Evolutionary conservation across 2,113 vertebrate species (phyloP), one percentile per base, ranked within the genome.

Genomic region (Oceanites oceanicus): DNA sequence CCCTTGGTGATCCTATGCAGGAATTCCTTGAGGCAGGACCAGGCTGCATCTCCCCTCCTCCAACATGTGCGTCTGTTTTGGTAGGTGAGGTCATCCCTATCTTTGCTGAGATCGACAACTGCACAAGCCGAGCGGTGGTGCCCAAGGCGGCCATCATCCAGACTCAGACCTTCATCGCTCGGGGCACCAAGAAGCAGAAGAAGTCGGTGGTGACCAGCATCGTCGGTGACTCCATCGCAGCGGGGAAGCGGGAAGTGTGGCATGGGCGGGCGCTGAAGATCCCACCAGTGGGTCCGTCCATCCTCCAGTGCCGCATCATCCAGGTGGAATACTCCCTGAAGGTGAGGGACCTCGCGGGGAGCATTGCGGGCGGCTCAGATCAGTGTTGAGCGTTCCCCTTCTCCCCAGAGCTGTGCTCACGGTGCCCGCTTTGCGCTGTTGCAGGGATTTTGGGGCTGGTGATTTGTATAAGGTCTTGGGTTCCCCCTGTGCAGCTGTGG

Each of bases 31-130:
- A 25, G 59, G 68, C 44, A 77, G 72, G 9, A 21, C 32, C 7
- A 1, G 16, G 45, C 56, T 63, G 14, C 15, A 1, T 53, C 67
- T 61, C 19, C 8, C n/a, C 17, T 89, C 27, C 44, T 82, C 40
- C 66, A 61, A 44, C 15, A 0, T 1, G 4, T 5, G n/a, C 3
- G 8, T 55, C 27, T 47, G 6, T 8, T 32, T 17, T 21, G 25
- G 5, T 97, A 99, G 99, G 99, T 8, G 99, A 99, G 85, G 98
- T 99, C 82, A 99, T 99, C 84, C 99, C 99, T 0, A 98, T 99
- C 75, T 99, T 99, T 9, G 99, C 99, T 0, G 99, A 99, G 97
- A 99, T 99, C 0, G 99, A 99, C 97, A 99, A 99, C 91, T 94
- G 98, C 91, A 99, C 98, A 8, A 99, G 97, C 7, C 98, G 99